Evolutionary conservation across 1,140 invertebrate genomes (phyloP).

Genomic region (Macrocentrus cingulum): DNA sequence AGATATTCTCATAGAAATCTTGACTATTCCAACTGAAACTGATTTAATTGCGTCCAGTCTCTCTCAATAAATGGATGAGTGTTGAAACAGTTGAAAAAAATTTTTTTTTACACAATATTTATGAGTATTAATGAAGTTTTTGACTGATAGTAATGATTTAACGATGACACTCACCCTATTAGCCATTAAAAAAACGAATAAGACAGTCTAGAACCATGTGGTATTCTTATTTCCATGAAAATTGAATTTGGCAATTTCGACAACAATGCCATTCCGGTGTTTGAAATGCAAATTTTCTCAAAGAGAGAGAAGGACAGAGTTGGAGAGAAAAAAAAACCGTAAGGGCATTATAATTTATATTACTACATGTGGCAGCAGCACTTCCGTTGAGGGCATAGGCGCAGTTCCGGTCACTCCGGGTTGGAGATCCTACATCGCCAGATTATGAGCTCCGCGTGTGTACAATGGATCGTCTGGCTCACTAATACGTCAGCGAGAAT

Average conservation of each 20-base stretch:
- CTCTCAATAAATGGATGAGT: too few species aligned
- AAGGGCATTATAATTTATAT: constrained; percentile 60
- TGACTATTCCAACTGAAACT: too few species aligned
- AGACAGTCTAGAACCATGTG: constrained; percentile 20
- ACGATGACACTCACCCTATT: too few species aligned
- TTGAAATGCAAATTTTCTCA: constrained; percentile 54
- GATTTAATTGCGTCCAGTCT: too few species aligned
- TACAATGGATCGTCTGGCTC: constrained; percentile 54
- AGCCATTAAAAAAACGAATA: too few species aligned
- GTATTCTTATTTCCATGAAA: constrained; percentile 46
- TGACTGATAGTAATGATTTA: too few species aligned
- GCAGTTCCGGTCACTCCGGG: constrained; percentile 56
- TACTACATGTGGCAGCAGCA: constrained; percentile 57
- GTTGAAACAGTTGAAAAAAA: too few species aligned
- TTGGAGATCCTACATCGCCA: constrained; percentile 56
- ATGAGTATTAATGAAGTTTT: too few species aligned
- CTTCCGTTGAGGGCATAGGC: constrained; percentile 57
- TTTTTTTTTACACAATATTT: too few species aligned
- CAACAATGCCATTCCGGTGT: constrained; percentile 41
- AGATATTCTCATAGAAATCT: too few species aligned
- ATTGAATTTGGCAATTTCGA: constrained; percentile 43
- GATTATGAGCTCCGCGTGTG: constrained; percentile 53
- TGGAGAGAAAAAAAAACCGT: constrained; percentile 39
- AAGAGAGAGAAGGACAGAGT: constrained; percentile 41
- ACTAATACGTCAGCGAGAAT: constrained; percentile 52